Evolutionary conservation across 2,797 vertebrate species (phyloP).

Genomic region (Hafferia zeledoni): DNA sequence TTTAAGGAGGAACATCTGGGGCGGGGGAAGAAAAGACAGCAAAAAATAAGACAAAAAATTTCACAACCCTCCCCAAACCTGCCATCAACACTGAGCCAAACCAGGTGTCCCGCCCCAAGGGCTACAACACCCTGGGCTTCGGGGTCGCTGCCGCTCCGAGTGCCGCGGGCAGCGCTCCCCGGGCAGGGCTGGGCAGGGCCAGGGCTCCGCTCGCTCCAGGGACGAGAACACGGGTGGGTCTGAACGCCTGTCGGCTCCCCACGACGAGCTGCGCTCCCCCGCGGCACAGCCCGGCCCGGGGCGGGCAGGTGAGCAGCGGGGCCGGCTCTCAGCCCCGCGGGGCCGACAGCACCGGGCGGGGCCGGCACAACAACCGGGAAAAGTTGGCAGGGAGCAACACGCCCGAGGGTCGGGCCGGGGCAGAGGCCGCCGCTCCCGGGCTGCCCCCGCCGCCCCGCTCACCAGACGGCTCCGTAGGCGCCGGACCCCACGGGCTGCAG

Average conservation of each 20-base stretch:
- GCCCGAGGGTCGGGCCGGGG: not conserved
- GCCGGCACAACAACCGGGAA: not conserved
- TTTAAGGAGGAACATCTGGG: not conserved
- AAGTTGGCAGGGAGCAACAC: not conserved
- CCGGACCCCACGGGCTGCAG: conserved; percentile 91
- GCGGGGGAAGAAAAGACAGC: not conserved
- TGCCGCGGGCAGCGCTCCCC: not conserved
- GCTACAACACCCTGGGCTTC: not conserved
- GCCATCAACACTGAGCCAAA: not conserved
- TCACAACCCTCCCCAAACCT: not conserved
- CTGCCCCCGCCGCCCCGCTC: conserved; percentile 58
- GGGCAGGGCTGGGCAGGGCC: not conserved
- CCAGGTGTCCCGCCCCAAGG: not conserved
- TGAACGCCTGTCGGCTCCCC: not conserved
- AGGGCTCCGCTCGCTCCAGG: not conserved
- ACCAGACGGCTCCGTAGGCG: conserved; percentile 95
- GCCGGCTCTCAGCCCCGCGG: not conserved
- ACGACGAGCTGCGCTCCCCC: not conserved
- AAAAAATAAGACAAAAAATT: not conserved
- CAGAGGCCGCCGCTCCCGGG: not conserved
- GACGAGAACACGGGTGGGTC: not conserved
- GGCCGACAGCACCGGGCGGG: not conserved
- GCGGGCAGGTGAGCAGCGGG: not conserved
- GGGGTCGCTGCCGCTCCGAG: not conserved
- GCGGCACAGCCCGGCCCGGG: no score